Conservation (phyloP, 2,888 invertebrate species). For the Latrodectus elegans region DNA sequence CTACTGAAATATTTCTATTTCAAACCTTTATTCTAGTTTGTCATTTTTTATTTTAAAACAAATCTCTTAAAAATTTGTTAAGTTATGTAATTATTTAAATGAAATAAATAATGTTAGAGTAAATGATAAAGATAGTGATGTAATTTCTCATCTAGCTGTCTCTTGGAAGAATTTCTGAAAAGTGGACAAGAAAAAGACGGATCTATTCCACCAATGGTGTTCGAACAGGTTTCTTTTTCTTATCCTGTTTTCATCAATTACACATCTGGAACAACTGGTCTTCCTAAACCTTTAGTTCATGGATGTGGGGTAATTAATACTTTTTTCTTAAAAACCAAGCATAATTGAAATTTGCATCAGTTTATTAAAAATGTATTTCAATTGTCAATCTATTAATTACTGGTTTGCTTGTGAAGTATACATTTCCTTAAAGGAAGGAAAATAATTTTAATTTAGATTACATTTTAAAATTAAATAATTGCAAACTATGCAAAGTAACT, state of each 20-base stretch:
- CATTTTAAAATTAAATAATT: too few relatives aligned
- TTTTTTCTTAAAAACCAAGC: neutral
- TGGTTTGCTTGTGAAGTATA: too few relatives aligned
- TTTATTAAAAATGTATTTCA: too few relatives aligned
- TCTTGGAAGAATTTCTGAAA: constrained; percentile 58
- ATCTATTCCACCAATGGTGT: constrained; percentile 38
- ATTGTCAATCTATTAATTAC: too few relatives aligned
- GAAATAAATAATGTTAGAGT: neutral
- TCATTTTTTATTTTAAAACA: neutral
- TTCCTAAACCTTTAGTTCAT: constrained; percentile 79
- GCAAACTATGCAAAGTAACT: too few relatives aligned
- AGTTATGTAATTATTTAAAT: neutral
- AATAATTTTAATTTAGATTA: too few relatives aligned
- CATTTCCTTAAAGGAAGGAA: too few relatives aligned
- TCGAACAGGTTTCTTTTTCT: constrained; percentile 78
- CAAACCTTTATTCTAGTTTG: neutral
- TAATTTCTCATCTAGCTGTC: constrained; percentile 37
- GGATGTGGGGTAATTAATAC: constrained; percentile 77
- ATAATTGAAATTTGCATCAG: too few relatives aligned
- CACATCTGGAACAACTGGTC: constrained; percentile 79
- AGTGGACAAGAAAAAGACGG: constrained; percentile 44
- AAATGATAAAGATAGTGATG: neutral
- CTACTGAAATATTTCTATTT: neutral
- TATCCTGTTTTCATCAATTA: constrained; percentile 79
- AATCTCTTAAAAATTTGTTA: neutral